These are phyloP conservation scores for Galemys pyrenaicus DNA, from an alignment of 2,113 vertebrate species.

Conservation along the genomic window DNA sequence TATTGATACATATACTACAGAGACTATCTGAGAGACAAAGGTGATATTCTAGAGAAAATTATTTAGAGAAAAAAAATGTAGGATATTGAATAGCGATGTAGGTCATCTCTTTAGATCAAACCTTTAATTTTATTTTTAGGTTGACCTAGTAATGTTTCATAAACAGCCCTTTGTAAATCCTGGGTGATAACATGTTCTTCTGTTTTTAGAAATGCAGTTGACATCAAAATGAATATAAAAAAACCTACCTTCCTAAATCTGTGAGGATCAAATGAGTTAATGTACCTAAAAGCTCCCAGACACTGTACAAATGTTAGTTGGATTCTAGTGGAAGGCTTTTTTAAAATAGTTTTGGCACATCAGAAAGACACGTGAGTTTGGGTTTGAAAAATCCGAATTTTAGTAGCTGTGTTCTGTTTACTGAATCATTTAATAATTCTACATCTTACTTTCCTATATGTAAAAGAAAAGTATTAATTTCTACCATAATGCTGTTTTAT, in stretches of 20 bases:
- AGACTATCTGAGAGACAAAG: background rate
- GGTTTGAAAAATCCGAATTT: slow-evolving; percentile 51
- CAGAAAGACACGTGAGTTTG: slow-evolving; percentile 16
- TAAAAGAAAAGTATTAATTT: background rate
- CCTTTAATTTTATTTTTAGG: slow-evolving; percentile 4
- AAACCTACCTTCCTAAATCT: background rate
- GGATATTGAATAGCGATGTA: background rate
- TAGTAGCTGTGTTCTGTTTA: background rate
- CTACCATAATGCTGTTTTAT: background rate
- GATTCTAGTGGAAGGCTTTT: background rate
- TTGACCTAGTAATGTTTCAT: background rate
- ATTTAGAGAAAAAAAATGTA: background rate
- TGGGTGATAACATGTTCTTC: background rate
- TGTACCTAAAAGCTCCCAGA: background rate
- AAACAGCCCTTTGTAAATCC: background rate
- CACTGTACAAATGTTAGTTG: background rate
- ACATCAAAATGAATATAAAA: slow-evolving; percentile 39
- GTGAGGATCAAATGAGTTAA: background rate
- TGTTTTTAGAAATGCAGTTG: slow-evolving; percentile 14
- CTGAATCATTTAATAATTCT: slow-evolving; percentile 43
- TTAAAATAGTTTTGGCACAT: background rate
- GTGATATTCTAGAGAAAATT: background rate
- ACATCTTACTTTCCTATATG: background rate
- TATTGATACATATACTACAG: background rate
- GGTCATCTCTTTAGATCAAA: slow-evolving; percentile 29